A percentile compares a stretch with the other conserved stretches of the same genome.
phyloP scores from a whole-genome alignment of 2,888 invertebrate species.

The Campoplex capitator region DNA sequence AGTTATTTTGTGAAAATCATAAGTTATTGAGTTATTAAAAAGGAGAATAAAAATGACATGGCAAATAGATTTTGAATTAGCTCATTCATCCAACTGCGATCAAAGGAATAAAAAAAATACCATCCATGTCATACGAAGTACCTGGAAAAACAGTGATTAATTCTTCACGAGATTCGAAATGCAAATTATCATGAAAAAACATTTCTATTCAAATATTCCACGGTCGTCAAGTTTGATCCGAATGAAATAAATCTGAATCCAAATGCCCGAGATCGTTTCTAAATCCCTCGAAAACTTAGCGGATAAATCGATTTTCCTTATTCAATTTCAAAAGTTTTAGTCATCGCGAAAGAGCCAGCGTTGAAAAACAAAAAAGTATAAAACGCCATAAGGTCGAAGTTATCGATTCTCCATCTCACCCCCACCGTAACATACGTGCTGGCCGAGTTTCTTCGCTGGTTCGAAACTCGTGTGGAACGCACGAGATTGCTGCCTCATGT shows the following conservation, averaged over 20 bases:
- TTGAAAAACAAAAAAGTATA: conserved; percentile 35
- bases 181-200: too few relatives aligned
- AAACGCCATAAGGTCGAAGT: conserved; percentile 24
- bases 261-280: neutral
- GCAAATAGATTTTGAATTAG: too few relatives aligned
- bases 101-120: neutral
- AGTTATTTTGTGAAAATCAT: too few relatives aligned
- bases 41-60: neutral
- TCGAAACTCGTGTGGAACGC: conserved; percentile 33
- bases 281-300: conserved; percentile 26
- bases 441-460: conserved; percentile 32
- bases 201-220: too few relatives aligned
- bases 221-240: neutral
- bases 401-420: conserved; percentile 50
- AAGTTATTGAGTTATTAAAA: neutral
- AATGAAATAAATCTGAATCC: neutral
- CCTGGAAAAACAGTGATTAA: neutral
- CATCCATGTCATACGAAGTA: neutral
- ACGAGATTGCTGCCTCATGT: conserved; percentile 8
- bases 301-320: conserved; percentile 37
- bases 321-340: conserved; percentile 51
- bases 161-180: too few relatives aligned
- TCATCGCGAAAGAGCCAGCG: neutral
- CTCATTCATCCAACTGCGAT: too few relatives aligned
- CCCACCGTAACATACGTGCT: conserved; percentile 32